phyloP scores from a whole-genome alignment of 2,113 vertebrate species.

The Bucco capensis region DNA sequence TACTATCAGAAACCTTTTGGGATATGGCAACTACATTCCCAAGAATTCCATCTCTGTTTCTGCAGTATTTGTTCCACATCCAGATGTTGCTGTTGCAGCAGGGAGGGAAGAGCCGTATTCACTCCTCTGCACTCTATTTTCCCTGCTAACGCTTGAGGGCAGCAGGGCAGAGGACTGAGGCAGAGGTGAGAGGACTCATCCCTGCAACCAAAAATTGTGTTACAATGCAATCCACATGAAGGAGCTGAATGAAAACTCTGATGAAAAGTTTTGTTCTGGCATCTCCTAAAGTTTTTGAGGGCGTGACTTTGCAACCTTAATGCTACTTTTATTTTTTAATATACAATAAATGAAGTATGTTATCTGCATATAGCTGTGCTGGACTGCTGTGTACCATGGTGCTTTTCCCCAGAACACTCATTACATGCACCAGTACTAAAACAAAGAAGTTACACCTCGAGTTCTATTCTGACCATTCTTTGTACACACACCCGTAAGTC shows the following conservation, averaged over 20 bases:
- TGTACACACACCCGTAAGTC: neutral
- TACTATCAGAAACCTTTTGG: neutral
- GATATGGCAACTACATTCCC: neutral
- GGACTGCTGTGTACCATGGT: neutral
- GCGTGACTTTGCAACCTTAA: neutral
- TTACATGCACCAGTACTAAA: neutral
- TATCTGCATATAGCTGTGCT: neutral
- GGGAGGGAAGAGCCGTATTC: no score
- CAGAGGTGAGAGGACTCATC: neutral
- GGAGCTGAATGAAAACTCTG: fast-evolving
- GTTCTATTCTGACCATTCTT: neutral
- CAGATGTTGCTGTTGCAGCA: neutral
- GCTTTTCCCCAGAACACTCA: neutral
- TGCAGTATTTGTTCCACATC: neutral
- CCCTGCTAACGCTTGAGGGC: fast-evolving
- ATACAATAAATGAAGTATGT: no score
- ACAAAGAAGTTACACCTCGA: neutral
- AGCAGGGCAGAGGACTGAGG: neutral
- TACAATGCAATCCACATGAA: neutral
- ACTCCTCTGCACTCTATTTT: fast-evolving
- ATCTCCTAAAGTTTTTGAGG: neutral
- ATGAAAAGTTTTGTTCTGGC: neutral
- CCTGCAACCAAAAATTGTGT: neutral
- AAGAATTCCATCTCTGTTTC: neutral
- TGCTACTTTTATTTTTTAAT: neutral